Conservation (phyloP, 23 tunicate genomes). For the Aplidium turbinatum region DNA sequence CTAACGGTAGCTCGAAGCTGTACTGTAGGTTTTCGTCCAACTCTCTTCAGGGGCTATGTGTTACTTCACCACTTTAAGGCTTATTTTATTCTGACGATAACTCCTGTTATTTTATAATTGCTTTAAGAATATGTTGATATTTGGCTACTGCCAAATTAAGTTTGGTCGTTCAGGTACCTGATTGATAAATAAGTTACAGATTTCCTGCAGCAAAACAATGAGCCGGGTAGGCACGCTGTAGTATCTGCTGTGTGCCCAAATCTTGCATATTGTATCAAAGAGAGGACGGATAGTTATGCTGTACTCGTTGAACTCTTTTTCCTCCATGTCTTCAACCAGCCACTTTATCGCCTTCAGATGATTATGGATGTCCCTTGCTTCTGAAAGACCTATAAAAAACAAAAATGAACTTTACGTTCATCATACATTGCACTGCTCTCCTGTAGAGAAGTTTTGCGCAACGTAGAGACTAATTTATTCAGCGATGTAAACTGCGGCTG, state of each 20-base stretch:
- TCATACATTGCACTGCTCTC: no score
- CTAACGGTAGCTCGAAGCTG: no score
- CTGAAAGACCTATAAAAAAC: conserved; percentile 42
- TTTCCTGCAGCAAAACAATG: conserved; percentile 81
- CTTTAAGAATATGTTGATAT: no score
- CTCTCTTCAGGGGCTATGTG: no score
- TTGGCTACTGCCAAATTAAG: no score
- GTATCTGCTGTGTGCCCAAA: conserved; percentile 83
- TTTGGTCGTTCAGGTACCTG: no score
- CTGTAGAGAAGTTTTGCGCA: not conserved
- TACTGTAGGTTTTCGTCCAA: no score
- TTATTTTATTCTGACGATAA: no score
- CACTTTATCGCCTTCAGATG: conserved; percentile 86
- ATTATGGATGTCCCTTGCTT: conserved; percentile 76
- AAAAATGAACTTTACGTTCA: not conserved
- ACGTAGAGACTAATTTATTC: not conserved
- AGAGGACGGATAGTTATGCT: conserved; percentile 56
- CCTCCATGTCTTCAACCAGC: conserved; percentile 86
- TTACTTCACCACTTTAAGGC: no score
- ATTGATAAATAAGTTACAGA: conserved; percentile 81
- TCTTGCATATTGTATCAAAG: conserved; percentile 62
- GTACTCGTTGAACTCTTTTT: conserved; percentile 72
- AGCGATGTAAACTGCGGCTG: no score
- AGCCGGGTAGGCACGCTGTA: conserved; percentile 70
- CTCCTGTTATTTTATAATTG: no score